Conservation (phyloP, 1,140 invertebrate species). For the Zaprionus nigranus region DNA sequence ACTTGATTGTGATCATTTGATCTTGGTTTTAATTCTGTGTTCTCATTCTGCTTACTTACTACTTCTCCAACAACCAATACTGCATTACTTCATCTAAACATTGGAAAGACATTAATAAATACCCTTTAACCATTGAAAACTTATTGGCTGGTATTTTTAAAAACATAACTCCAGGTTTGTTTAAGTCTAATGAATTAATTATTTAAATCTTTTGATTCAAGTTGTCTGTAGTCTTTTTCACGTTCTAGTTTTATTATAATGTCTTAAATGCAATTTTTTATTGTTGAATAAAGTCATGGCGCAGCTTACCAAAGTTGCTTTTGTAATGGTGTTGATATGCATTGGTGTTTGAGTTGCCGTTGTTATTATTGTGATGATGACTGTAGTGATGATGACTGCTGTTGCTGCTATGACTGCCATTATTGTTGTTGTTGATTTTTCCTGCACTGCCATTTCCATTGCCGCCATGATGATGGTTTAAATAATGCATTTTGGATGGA, state of each 20-base stretch:
- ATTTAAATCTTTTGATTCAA: too few relatives aligned
- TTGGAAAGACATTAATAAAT: too few relatives aligned
- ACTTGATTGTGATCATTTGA: too few relatives aligned
- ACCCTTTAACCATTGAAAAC: too few relatives aligned
- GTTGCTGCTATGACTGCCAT: constrained; percentile 30
- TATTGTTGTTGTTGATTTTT: constrained; percentile 34
- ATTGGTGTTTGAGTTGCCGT: constrained; percentile 55
- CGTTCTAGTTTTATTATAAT: not conserved
- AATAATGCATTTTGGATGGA: constrained; percentile 82
- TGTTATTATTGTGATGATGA: constrained; percentile 38
- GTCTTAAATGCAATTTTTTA: constrained; percentile 5
- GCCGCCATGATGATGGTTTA: constrained; percentile 55
- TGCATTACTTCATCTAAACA: too few relatives aligned
- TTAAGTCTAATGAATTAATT: too few relatives aligned
- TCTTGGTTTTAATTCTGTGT: too few relatives aligned
- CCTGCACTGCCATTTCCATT: constrained; percentile 19
- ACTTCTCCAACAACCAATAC: too few relatives aligned
- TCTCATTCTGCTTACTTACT: too few relatives aligned
- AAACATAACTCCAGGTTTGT: too few relatives aligned
- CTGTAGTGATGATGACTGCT: constrained; percentile 27
- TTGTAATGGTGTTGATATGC: constrained; percentile 79
- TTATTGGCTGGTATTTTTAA: too few relatives aligned
- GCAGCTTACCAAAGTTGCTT: constrained; percentile 79
- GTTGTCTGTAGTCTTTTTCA: not conserved
- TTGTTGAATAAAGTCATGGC: not conserved